Evolutionary conservation across 1,140 invertebrate genomes (phyloP), one percentile per base, ranked within the genome.

Genomic region (Periplaneta americana): DNA sequence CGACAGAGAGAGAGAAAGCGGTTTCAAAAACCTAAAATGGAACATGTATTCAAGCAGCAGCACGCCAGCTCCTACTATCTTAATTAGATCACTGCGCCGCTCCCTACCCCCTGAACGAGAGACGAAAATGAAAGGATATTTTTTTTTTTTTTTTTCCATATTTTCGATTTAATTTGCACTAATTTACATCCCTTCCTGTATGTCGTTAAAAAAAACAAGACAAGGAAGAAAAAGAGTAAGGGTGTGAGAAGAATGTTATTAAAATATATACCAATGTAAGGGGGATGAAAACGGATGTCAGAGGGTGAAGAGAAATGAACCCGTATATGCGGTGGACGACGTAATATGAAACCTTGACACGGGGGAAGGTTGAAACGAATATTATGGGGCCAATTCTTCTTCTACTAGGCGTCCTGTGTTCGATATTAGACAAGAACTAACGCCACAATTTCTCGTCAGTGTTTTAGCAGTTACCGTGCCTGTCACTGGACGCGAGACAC

Each of bases 161-260:
- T 79, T 79, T 79, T 79, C 78, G 78, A 79, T 79, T 79, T 79
- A 79, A 79, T 79, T 79, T 79, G 78, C 78, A 79, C 35, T 79
- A 79, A 79, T 79, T 79, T 79, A 79, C 78, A 79, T 79, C 78
- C 78, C 33, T 75, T 76, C 33, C 75, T 34, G 75, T 35, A 35
- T 76, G 34, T 33, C 34, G 75, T 35, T 66, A 66, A 66, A 66
- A 66, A 66, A n/a, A 76, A 28, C 22, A 76, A 18, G 15, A n/a
- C 13, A 34, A 18, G 34, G 34, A 76, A 9, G 34, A 76, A 76
- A 34, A 39, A 32, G 32, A 66, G 36, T 4, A 11, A 80, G 79
- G 32, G 48, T 31, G 35, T 17, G 48, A 74, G 79, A 74, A 33
- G 33, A 66, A 66, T 66, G 48, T 66, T 66, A 66, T 66, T 66